A percentile compares a stretch with the other conserved stretches of the same genome.
Evolutionary conservation across 2,888 invertebrate genomes (phyloP).

Genomic region (Trypoxylon attenuatum): DNA sequence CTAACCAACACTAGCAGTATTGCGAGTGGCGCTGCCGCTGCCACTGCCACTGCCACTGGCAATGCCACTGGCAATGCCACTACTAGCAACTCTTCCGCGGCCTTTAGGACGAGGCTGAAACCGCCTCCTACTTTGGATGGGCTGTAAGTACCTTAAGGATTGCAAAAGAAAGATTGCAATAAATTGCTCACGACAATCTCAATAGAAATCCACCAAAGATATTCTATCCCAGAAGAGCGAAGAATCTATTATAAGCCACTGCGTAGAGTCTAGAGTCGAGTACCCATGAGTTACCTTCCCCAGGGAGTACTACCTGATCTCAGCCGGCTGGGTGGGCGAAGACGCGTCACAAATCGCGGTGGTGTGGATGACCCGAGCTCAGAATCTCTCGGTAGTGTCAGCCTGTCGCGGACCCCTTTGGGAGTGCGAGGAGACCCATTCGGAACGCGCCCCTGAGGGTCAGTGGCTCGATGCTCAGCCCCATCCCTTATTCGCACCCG

Average conservation of each 20-base stretch:
- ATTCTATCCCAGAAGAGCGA: too few species aligned
- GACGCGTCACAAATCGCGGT: slow-evolving; percentile 87
- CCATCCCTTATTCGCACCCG: slow-evolving; percentile 88
- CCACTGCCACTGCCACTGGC: slow-evolving; percentile 38
- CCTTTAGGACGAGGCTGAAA: slow-evolving; percentile 72
- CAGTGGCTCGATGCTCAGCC: slow-evolving; percentile 91
- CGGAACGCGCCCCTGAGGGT: slow-evolving; percentile 88
- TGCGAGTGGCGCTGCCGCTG: slow-evolving; percentile 20
- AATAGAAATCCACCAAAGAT: too few species aligned
- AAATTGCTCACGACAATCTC: not conserved
- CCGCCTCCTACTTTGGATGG: slow-evolving; percentile 86
- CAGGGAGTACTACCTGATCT: slow-evolving; percentile 94
- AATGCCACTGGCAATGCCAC: slow-evolving; percentile 17
- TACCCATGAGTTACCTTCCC: too few species aligned
- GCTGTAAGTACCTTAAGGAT: slow-evolving; percentile 80
- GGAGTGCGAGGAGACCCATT: slow-evolving; percentile 90
- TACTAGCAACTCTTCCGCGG: slow-evolving; percentile 38
- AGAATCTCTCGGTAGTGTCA: slow-evolving; percentile 92
- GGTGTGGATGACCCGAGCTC: slow-evolving; percentile 95
- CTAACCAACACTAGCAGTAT: slow-evolving; percentile 80
- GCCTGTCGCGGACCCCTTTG: slow-evolving; percentile 89
- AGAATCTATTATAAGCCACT: too few species aligned
- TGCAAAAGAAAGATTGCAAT: not conserved
- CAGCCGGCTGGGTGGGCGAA: slow-evolving; percentile 91
- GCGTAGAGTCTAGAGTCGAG: too few species aligned